Percentiles rank a stretch among this genome's conserved stretches.
Evolutionary conservation across 2,888 invertebrate genomes (phyloP).

Genomic region (Hemaris fuciformis): DNA sequence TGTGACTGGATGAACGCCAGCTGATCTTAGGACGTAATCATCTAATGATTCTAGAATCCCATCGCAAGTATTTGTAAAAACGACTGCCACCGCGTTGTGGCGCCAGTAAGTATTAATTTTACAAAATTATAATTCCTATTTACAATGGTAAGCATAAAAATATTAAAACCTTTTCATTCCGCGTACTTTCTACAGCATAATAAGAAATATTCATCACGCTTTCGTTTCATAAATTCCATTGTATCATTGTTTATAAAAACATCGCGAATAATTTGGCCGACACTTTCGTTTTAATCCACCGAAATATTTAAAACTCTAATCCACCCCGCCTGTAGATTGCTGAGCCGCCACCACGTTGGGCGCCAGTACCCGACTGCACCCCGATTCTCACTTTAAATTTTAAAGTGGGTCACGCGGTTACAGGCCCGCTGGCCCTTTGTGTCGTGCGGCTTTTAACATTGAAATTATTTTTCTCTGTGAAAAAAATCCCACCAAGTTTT

Average conservation of each 20-base stretch:
- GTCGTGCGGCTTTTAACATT: not conserved
- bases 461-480: conserved; percentile 1
- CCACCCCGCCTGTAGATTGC: too few species aligned
- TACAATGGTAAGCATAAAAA: not conserved
- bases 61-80: too few species aligned
- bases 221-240: not conserved
- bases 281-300: not conserved
- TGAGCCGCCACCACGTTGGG: not conserved
- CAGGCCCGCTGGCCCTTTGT: conserved; percentile 21
- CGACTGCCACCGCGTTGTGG: too few species aligned
- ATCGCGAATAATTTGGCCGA: not conserved
- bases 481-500: not conserved
- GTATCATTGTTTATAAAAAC: not conserved
- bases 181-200: not conserved
- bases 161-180: not conserved
- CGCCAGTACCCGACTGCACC: not conserved
- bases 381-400: conserved; percentile 23
- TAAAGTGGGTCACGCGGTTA: conserved; percentile 29
- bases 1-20: too few species aligned
- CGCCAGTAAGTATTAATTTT: not conserved
- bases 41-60: too few species aligned
- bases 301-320: not conserved
- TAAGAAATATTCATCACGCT: not conserved
- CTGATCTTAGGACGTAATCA: too few species aligned
- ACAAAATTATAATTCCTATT: not conserved